Conservation (phyloP, 2,113 vertebrate species). For the Paracyprichromis sp. region DNA sequence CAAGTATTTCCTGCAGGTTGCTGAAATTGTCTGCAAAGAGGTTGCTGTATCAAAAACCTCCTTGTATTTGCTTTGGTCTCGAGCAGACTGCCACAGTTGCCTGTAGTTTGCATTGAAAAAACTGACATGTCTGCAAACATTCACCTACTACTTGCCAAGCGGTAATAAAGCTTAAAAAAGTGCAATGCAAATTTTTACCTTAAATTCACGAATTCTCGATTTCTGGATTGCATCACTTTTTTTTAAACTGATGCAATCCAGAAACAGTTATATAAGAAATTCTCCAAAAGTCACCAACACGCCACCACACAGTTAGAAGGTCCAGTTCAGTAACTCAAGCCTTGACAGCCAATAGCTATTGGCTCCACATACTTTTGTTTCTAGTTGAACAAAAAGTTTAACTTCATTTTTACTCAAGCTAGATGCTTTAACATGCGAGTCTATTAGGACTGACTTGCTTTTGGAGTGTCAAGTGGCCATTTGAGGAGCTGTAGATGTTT, state of each 20-base stretch:
- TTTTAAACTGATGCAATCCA: neutral
- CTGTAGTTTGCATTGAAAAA: neutral
- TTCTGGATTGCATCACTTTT: neutral
- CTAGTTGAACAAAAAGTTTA: neutral
- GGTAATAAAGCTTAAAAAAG: neutral
- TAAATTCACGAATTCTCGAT: fast-evolving
- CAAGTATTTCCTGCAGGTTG: neutral
- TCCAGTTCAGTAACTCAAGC: neutral
- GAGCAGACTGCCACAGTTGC: neutral
- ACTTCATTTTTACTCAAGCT: neutral
- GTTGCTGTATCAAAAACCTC: neutral
- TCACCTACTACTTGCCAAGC: neutral
- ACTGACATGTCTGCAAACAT: neutral
- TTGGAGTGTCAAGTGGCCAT: neutral
- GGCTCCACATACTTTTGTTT: neutral
- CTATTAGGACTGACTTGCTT: neutral
- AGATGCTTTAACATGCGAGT: neutral
- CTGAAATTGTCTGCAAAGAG: neutral
- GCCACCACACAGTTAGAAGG: neutral
- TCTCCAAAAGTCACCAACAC: neutral
- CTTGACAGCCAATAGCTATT: fast-evolving
- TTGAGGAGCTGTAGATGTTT: neutral
- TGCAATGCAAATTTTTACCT: neutral
- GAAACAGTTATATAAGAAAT: neutral
- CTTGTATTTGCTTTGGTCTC: neutral